phyloP scores from a whole-genome alignment of 2,888 invertebrate species.

The Patella ulyssiponensis region DNA sequence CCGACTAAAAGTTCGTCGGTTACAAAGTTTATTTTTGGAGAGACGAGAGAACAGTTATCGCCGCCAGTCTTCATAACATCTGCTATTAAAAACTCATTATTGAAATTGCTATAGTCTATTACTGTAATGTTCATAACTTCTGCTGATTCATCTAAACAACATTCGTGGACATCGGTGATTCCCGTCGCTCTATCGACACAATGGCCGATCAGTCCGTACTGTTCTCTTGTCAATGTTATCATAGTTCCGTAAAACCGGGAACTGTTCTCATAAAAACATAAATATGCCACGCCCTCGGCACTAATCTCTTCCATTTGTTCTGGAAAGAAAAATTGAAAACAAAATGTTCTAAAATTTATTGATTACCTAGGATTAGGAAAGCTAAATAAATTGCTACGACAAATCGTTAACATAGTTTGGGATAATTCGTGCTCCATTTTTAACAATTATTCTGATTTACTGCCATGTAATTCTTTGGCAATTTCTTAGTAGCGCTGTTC shows the following conservation, averaged over 20 bases:
- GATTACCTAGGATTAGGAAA: no score
- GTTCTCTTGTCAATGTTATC: conserved; percentile 19
- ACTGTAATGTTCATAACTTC: conserved; percentile 29
- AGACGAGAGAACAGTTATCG: conserved; percentile 45
- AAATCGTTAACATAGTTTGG: no score
- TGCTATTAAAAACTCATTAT: conserved; percentile 27
- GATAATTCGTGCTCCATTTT: no score
- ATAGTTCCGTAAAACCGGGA: conserved; percentile 21
- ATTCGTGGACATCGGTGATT: conserved; percentile 33
- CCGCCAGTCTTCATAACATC: conserved; percentile 44
- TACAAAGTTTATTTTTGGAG: conserved; percentile 37
- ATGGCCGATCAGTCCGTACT: conserved; percentile 22
- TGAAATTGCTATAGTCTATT: conserved; percentile 25
- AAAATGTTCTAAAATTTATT: not conserved
- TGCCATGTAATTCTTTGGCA: no score
- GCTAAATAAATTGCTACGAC: no score
- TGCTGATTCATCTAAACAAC: conserved; percentile 34
- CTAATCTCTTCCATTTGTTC: conserved; percentile 14
- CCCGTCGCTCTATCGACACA: not conserved
- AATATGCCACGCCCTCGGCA: conserved; percentile 27
- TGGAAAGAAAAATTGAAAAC: not conserved
- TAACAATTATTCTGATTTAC: no score
- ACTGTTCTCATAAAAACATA: conserved; percentile 27
- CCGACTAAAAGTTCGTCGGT: conserved; percentile 44
- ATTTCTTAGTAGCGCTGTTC: no score